Evolutionary conservation across 2,797 vertebrate genomes (phyloP), one percentile per base, ranked within the genome.

Genomic region (Huso huso): DNA sequence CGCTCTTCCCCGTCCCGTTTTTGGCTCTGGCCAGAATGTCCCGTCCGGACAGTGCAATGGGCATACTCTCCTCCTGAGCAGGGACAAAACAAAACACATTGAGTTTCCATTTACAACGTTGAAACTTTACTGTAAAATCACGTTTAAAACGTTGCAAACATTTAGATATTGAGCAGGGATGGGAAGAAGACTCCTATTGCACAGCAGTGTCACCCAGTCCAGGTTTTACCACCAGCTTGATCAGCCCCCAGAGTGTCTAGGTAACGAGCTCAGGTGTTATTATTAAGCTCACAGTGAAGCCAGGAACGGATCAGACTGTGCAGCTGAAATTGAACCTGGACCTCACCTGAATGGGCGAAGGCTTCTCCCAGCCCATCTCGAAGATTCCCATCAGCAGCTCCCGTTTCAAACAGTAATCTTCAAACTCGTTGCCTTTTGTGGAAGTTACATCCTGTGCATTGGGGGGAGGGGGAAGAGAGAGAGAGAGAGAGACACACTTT

Each of bases 281-380:
- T 37, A 37, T 37, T 37, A 37, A 37, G 4, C 23, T 37, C 15
- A 18, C 23, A 37, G 23, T 37, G 23, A 37, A 37, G 23, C 23
- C 23, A 37, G 23, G 23, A 37, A 37, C 4, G 2, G 4, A 37
- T 37, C 23, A 4, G 23, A 37, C 23, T 37, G 23, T 37, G 23
- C 23, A 37, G 23, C 2, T 37, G 23, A 37, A 37, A 37, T 37
- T 37, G 23, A 37, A 37, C 23, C 23, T 37, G 23, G 5, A 55
- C 58, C 62, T 68, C 75, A 89, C 89, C 85, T 90, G 89, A 66
- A 90, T 81, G 67, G 88, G 88, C 10, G 89, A 90, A 5, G 89
- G 88, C 68, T 90, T 90, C 73, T 90, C 88, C 88, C 87, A 90
- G 65, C 89, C 89, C 88, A 89, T 90, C 71, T 89, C 88, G 74